These are phyloP conservation scores for Parambassis ranga DNA, from an alignment of 2,797 vertebrate species.

Conservation along the genomic window DNA sequence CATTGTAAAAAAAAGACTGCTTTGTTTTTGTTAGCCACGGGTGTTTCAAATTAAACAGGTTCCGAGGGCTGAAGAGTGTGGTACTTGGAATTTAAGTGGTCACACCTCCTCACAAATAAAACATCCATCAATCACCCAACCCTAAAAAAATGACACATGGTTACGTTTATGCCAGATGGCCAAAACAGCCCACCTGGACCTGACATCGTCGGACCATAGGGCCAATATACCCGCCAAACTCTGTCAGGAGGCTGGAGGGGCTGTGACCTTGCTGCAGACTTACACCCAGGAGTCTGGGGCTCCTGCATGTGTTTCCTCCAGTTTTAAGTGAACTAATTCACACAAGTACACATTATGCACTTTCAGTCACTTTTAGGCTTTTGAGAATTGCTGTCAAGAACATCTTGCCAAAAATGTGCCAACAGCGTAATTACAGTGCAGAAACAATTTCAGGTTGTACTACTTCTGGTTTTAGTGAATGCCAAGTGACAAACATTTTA, in stretches of 20 bases:
- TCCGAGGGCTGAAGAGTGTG: conserved; percentile 8
- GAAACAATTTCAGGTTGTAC: not conserved
- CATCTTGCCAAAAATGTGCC: not conserved
- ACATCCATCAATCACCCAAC: no score
- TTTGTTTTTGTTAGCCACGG: conserved; percentile 5
- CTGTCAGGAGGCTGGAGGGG: no score
- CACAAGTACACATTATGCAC: conserved; percentile 8
- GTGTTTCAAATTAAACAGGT: conserved; percentile 26
- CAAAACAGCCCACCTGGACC: no score
- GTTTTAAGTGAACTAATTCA: not conserved
- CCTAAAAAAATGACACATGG: no score
- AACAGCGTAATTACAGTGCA: not conserved
- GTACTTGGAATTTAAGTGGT: conserved; percentile 1
- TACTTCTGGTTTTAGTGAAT: not conserved
- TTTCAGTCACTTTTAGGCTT: not conserved
- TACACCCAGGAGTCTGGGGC: no score
- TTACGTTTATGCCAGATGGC: no score
- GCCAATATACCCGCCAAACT: no score
- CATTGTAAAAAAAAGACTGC: not conserved
- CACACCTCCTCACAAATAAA: no score
- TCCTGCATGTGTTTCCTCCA: no score
- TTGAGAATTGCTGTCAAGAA: conserved; percentile 4
- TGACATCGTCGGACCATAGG: no score
- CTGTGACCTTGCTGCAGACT: no score
- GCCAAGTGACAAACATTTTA: conserved; percentile 5